phyloP scores from a whole-genome alignment of 2,888 invertebrate genomes.

The Synergus japonicus region DNA sequence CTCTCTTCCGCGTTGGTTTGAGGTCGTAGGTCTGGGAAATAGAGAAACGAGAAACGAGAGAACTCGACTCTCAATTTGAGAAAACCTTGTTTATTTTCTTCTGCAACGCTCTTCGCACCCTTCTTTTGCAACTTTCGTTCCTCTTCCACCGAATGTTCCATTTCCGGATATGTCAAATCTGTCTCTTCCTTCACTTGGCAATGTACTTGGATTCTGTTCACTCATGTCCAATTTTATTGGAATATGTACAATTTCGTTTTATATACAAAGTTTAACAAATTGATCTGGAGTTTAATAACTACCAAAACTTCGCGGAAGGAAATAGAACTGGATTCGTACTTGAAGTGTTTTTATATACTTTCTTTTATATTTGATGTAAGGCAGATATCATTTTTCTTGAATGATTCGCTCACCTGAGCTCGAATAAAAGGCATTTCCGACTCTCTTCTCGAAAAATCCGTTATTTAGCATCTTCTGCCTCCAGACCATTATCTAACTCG shows the following conservation, averaged over 20 bases:
- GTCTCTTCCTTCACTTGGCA: constrained; percentile 19
- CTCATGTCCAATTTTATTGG: constrained; percentile 16
- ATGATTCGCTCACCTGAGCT: not conserved
- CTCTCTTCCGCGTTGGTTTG: constrained; percentile 48
- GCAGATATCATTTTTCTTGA: not conserved
- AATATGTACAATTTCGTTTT: constrained; percentile 3
- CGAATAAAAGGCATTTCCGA: constrained; percentile 10
- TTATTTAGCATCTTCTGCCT: constrained; percentile 28
- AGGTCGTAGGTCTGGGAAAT: constrained; percentile 35
- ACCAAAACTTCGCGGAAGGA: not conserved
- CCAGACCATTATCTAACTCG: constrained; percentile 30
- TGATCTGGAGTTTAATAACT: no score
- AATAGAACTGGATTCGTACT: not conserved
- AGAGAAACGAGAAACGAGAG: constrained; percentile 25
- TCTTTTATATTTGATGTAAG: not conserved
- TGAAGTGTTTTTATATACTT: not conserved
- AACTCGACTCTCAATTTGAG: constrained; percentile 38
- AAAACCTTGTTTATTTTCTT: constrained; percentile 40
- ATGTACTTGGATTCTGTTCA: not conserved
- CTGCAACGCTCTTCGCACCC: constrained; percentile 11
- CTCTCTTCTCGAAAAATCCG: not conserved
- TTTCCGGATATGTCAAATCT: constrained; percentile 24
- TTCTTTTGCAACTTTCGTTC: not conserved
- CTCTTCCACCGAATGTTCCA: constrained; percentile 3
- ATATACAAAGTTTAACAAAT: constrained; percentile 14